Percentiles rank a stretch among this genome's conserved stretches.
Conservation (phyloP, 2,888 invertebrate genomes). For the Archips xylosteana region DNA sequence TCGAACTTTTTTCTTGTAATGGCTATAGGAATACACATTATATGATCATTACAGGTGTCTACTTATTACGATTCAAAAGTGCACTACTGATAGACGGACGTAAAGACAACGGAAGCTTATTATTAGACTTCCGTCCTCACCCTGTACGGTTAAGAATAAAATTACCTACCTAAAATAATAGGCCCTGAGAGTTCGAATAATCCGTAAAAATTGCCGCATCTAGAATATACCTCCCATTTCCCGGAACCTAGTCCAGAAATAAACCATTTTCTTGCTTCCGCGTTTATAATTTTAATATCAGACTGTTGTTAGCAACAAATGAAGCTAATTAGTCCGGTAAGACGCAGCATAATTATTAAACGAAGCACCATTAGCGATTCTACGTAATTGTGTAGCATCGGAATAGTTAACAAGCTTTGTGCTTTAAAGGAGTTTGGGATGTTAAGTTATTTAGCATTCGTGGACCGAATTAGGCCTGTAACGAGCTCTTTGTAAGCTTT, state of each 20-base stretch:
- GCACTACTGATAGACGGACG: no score
- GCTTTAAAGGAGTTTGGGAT: conserved; percentile 53
- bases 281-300: conserved; percentile 12
- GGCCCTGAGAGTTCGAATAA: no score
- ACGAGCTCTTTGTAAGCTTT: conserved; percentile 48
- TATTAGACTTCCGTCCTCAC: no score
- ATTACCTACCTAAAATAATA: no score
- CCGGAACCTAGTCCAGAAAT: not conserved
- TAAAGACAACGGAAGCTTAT: no score
- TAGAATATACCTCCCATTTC: not conserved
- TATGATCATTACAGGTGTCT: no score
- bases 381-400: conserved; percentile 51
- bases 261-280: not conserved
- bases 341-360: conserved; percentile 45
- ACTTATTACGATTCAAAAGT: no score
- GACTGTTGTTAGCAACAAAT: conserved; percentile 22
- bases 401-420: conserved; percentile 50
- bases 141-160: no score
- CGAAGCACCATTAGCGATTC: conserved; percentile 53
- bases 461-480: conserved; percentile 51
- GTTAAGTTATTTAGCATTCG: conserved; percentile 55
- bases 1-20: no score
- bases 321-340: conserved; percentile 25
- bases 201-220: no score
- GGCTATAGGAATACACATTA: no score